Base-by-base conservation (phyloP, 2,113 vertebrate genomes). In the Elaphurus davidianus region DNA sequence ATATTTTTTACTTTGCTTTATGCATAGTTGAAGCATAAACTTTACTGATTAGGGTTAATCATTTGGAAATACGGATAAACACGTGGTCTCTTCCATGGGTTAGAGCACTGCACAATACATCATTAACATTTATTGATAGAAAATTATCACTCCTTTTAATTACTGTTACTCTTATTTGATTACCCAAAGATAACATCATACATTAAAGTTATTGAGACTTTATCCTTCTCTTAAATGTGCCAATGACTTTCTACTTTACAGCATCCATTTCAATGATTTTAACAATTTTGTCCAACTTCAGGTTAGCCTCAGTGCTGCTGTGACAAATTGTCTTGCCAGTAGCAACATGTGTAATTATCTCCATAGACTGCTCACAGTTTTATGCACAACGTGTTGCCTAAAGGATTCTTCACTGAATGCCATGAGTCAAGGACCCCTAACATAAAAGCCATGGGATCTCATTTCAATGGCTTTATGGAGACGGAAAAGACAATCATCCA, bases 241-340 rank as follows among this genome's bases (percentile, higher is more conserved):
- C 62, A 86, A 2, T 82, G 45, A 81, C 78, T 96, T 94, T 86
- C 40, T 50, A 84, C 74, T 91, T 96, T 76, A 81, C 25, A 90
- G 14, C 23, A 74, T 67, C 43, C 21, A 59, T 67, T 94, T 74
- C 52, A 93, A 43, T 90, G 62, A 81, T 89, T 96, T 98, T 90
- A 94, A 93, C 43, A 96, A 45, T 71, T n/a, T 11, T 43, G 12
- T 96, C 62, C 91, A 96, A 62, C 28, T 25, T 64, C 27, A 59
- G 54, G 91, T 86, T 45, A 86, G 71, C 60, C 45, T 96, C 45
- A 23, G 67, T 64, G 52, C 59, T 27, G 13, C 64, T 90, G 54
- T 90, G 92, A 95, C 82, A 94, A 97, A 96, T n/a, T 85, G 17
- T 91, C 60, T 79, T 95, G 74, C 90, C 28, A 74, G 81, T 67